Evolutionary conservation across 2,113 vertebrate species (phyloP), one percentile per base, ranked within the genome.

Genomic region (Sinocyclocheilus anshuiensis): DNA sequence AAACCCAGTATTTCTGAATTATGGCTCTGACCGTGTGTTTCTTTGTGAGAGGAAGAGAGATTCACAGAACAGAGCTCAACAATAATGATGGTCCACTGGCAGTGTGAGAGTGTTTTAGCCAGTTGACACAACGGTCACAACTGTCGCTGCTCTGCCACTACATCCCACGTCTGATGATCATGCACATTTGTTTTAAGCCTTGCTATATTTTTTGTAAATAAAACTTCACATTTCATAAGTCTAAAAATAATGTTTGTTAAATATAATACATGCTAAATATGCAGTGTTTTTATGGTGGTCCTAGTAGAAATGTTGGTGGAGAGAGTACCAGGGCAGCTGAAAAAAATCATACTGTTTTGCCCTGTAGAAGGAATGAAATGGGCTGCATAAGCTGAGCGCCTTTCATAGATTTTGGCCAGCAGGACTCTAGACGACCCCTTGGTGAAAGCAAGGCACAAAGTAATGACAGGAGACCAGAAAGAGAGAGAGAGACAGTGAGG

Each of bases 401-500:
- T 85, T 87, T 84, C 45, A 81, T 79, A 71, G 83, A 81, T 80
- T 87, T 81, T 71, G 33, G 55, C 55, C 72, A 26, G 84, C 77
- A 74, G 77, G 86, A 74, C 77, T 26, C 55, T 75, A 57, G 77
- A 48, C 39, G 16, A 81, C 67, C 55, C 67, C 57, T 65, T 53
- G 72, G 57, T 53, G 33, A 50, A 55, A 83, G 86, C 45, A 75
- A 77, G 50, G 26, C 57, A 77, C 57, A 83, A 71, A 82, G 61
- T 77, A 69, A 74, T 61, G 85, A 81, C 10, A 72, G 26, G n/a
- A 61, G 76, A 36, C 26, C 4, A 67, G 72, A 57, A 50, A 61
- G 53, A 29, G 72, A 63, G 33, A 42, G 86, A 57, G 12, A 67
- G 72, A 86, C n/a, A 77, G 36, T 48, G 48, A 77, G 77, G 67